Evolutionary conservation across 2,113 vertebrate species (phyloP), one percentile per base, ranked within the genome.

Genomic region (Tragelaphus buxtoni): DNA sequence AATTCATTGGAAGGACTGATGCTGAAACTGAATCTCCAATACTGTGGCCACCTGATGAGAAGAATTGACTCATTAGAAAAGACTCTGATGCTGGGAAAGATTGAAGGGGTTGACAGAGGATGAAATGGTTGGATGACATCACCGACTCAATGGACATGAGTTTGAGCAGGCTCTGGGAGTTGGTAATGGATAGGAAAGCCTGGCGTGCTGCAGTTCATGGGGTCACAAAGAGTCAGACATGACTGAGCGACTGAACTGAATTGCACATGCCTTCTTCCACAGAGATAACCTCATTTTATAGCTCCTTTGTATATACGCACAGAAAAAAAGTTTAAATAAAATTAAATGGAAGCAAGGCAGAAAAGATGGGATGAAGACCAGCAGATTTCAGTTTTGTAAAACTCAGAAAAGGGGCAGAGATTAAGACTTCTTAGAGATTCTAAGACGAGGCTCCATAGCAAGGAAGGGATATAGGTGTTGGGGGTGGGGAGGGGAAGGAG

Each of bases 401-500:
- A 93, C 55, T 94, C 81, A 86, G 95, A 79, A 92, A 91, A 87
- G n/a, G 32, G 77, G 72, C 77, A 47, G 83, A 86, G 32, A 30
- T n/a, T 0, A 82, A 49, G 22, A 18, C 17, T 74, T 90, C 20
- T 39, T 55, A 20, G 32, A 83, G 56, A 45, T 26, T 35, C 22
- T 18, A 18, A 74, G 61, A 96, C 63, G 56, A 96, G 80, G 10
- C 69, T 84, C 17, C 42, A 26, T 13, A 56, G 42, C 12, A 9
- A 69, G 14, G 42, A 61, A 45, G 51, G 49, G 39, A 9, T 39
- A 69, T 69, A 18, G 35, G n/a, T 69, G 26, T 17, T 4, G 30
- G 12, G 24, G 16, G 20, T 14, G 10, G 9, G 69, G 10, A 9
- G 32, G 20, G 35, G 35, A 35, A 14, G 12, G 60, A 56, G n/a